Conservation (phyloP, 2,113 vertebrate species). For the Rhinolophus sinicus region DNA sequence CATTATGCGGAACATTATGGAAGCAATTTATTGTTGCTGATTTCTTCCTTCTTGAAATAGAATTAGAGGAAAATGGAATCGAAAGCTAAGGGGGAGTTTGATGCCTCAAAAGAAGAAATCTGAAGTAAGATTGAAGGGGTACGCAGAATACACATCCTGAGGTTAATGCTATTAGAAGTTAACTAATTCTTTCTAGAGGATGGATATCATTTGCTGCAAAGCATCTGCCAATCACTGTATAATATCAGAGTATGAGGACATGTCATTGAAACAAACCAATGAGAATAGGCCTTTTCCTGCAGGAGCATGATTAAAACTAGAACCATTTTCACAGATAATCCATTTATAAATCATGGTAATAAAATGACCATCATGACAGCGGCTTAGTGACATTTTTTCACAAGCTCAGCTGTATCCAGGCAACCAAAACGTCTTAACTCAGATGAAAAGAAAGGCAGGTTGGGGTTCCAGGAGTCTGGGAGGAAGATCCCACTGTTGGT, state of each 20-base stretch:
- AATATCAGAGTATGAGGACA: constrained; percentile 54
- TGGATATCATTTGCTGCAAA: constrained; percentile 61
- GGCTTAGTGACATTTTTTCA: constrained; percentile 71
- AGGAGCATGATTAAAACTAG: constrained; percentile 69
- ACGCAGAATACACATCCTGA: neutral
- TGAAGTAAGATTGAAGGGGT: constrained; percentile 32
- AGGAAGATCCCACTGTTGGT: neutral
- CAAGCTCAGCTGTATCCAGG: constrained; percentile 76
- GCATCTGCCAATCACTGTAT: constrained; percentile 24
- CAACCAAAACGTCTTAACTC: constrained; percentile 75
- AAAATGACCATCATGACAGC: constrained; percentile 76
- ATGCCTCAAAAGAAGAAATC: neutral
- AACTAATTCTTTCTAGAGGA: constrained; percentile 63
- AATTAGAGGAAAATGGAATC: constrained; percentile 43
- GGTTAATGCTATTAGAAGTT: constrained; percentile 23
- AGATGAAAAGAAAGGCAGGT: constrained; percentile 65
- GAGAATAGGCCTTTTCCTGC: constrained; percentile 44
- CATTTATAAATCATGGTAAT: constrained; percentile 77
- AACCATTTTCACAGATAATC: constrained; percentile 78
- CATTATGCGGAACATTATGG: neutral
- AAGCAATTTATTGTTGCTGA: constrained; percentile 33
- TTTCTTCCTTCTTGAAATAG: constrained; percentile 15
- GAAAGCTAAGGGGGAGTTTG: neutral
- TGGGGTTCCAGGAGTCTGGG: constrained; percentile 14
- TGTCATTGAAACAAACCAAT: constrained; percentile 59